phyloP scores from a whole-genome alignment of 2,113 vertebrate species.

The Mandrillus leucophaeus region DNA sequence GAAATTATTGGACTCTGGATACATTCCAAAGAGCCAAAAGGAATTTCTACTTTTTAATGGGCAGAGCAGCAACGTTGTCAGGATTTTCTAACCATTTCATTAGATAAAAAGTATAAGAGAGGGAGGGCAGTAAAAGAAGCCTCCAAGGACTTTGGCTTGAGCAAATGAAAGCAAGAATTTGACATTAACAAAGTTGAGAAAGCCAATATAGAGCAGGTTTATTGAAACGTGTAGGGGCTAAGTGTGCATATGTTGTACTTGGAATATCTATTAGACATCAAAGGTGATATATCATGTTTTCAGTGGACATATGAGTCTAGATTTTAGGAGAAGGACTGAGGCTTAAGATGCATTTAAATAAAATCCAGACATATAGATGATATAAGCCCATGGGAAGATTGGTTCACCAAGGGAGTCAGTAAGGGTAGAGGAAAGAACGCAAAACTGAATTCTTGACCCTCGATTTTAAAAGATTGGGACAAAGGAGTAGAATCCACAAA shows the following conservation, averaged over 20 bases:
- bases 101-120: neutral
- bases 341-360: no score
- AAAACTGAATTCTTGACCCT: neutral
- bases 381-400: neutral
- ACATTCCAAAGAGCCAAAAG: neutral
- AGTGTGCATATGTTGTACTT: rapidly evolving
- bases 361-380: neutral
- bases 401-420: neutral
- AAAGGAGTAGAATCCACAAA: neutral
- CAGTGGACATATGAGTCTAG: neutral
- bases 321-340: neutral
- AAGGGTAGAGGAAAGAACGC: neutral
- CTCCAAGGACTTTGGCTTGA: no score
- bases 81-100: neutral
- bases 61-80: neutral
- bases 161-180: no score
- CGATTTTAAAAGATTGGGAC: neutral
- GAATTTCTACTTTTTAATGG: neutral
- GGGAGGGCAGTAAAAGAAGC: neutral
- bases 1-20: neutral
- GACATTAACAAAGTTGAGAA: neutral
- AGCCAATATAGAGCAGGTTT: neutral
- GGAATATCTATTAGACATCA: no score
- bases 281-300: no score
- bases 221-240: no score